Percentiles rank a stretch among this genome's conserved stretches.
phyloP scores from a whole-genome alignment of 2,888 invertebrate species.

The Ennomos erosarius region DNA sequence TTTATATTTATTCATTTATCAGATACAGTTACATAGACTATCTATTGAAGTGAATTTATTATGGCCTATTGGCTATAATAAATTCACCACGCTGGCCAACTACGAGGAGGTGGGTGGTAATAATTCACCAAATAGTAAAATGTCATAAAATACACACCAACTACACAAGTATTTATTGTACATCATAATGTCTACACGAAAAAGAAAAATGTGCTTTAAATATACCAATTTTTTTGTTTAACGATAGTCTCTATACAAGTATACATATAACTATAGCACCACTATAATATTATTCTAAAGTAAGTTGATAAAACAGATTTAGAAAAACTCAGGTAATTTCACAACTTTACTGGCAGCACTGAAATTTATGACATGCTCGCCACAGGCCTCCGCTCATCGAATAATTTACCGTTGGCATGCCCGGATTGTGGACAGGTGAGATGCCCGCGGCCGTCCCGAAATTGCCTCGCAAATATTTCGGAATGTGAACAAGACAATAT shows the following conservation, averaged over 20 bases:
- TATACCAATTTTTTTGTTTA: no score
- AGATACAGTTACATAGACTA: no score
- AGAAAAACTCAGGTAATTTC: conserved; percentile 42
- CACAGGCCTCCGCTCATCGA: conserved; percentile 47
- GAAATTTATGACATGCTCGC: conserved; percentile 58
- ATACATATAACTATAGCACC: not conserved
- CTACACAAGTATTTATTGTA: no score
- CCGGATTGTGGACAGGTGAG: conserved; percentile 73
- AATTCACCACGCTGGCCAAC: no score
- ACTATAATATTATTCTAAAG: not conserved
- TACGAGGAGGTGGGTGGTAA: no score
- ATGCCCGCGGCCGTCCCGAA: conserved; percentile 53
- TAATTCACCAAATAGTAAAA: no score
- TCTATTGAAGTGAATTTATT: no score
- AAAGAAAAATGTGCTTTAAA: no score
- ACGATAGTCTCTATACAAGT: no score
- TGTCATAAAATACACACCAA: no score
- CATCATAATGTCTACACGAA: no score
- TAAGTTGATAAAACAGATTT: conserved; percentile 7
- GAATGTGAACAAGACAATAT: conserved; percentile 44
- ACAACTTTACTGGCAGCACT: conserved; percentile 8
- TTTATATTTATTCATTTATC: not conserved
- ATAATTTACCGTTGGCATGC: conserved; percentile 65
- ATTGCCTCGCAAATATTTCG: conserved; percentile 51
- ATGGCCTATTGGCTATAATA: no score